These are phyloP conservation scores for Myotis pilosus DNA, from an alignment of 2,797 vertebrate genomes.

Conservation along the genomic window DNA sequence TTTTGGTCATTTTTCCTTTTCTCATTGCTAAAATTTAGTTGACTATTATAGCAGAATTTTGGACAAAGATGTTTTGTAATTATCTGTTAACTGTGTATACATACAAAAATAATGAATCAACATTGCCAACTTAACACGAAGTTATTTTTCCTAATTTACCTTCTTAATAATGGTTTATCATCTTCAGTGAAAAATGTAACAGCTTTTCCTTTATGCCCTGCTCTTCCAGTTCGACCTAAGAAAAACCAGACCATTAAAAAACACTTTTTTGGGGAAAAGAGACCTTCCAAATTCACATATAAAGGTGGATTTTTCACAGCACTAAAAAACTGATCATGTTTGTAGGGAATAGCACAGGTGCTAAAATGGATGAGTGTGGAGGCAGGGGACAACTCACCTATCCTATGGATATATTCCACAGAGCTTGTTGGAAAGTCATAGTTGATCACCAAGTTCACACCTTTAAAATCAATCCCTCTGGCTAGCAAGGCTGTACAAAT, in stretches of 20 bases:
- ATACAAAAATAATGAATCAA: constrained; percentile 27
- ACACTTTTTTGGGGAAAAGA: background rate
- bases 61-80: background rate
- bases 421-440: constrained; percentile 97
- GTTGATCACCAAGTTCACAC: constrained; percentile 95
- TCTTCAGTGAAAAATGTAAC: constrained; percentile 97
- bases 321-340: constrained; percentile 1
- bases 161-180: constrained; percentile 95
- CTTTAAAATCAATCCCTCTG: constrained; percentile 98
- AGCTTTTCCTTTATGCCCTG: constrained; percentile 93
- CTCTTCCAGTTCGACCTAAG: constrained; percentile 95
- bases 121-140: background rate
- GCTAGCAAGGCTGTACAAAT: constrained; percentile 96
- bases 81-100: background rate
- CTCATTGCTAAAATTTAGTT: constrained; percentile 4
- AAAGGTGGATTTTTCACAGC: constrained; percentile 31
- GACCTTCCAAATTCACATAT: background rate
- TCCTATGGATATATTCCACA: constrained; percentile 97
- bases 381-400: constrained; percentile 85
- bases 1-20: background rate
- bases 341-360: background rate
- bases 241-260: constrained; percentile 57
- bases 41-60: background rate
- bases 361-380: background rate
- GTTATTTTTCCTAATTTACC: constrained; percentile 81